A percentile compares a stretch with the other conserved stretches of the same genome.
Evolutionary conservation across 35 echinoderm and acorn worm species (phyloP).

Genomic region (Ophiothrix spiculata): DNA sequence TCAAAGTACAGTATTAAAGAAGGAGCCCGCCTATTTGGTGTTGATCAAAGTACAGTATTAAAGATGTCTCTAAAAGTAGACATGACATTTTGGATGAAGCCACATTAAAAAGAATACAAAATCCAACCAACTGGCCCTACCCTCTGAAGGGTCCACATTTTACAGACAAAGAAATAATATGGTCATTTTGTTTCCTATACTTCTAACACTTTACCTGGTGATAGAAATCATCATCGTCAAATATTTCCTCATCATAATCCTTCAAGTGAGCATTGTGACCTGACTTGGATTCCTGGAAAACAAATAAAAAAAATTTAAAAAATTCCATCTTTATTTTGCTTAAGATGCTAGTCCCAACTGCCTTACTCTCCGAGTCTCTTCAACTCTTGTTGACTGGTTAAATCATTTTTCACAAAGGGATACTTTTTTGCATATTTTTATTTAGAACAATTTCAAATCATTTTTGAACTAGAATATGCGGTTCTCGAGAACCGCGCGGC

Average conservation of each 20-base stretch:
- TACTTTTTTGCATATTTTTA: too few species aligned
- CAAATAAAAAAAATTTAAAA: conserved; percentile 9
- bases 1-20: too few species aligned
- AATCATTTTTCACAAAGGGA: too few species aligned
- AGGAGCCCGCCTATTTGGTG: too few species aligned
- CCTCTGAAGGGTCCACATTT: background rate
- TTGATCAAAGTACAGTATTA: too few species aligned
- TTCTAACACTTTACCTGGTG: conserved; percentile 64
- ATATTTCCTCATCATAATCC: conserved; percentile 79
- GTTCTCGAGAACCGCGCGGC: too few species aligned
- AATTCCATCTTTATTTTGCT: too few species aligned
- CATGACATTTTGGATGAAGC: background rate
- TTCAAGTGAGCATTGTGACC: conserved; percentile 50
- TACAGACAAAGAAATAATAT: background rate
- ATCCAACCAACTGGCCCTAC: background rate
- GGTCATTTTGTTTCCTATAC: background rate
- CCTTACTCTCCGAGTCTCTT: too few species aligned
- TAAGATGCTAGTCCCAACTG: too few species aligned
- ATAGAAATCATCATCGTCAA: conserved; percentile 98
- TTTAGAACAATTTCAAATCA: too few species aligned
- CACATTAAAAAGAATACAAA: background rate
- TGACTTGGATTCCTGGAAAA: conserved; percentile 38
- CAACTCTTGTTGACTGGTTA: too few species aligned
- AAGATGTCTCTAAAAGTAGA: background rate
- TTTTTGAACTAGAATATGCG: too few species aligned